Conservation (phyloP, 2,797 vertebrate genomes). For the Ctenopoma kingsleyae region DNA sequence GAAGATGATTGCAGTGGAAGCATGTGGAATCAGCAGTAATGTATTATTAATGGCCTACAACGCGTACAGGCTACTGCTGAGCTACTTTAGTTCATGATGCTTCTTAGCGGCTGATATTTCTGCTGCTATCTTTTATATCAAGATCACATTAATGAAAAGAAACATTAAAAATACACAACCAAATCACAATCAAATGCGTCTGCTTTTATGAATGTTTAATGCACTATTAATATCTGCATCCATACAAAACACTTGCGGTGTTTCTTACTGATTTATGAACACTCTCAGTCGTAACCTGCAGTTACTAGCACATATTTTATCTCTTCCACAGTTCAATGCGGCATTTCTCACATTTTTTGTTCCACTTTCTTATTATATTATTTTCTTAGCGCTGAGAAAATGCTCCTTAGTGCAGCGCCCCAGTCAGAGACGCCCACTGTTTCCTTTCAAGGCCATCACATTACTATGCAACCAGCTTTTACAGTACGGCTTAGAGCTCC, state of each 20-base stretch:
- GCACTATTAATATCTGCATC: slow-evolving; percentile 36
- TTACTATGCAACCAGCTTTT: slow-evolving; percentile 69
- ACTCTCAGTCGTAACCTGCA: slow-evolving; percentile 1
- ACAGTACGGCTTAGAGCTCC: slow-evolving; percentile 65
- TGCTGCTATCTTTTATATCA: slow-evolving; percentile 24
- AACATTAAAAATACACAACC: slow-evolving; percentile 29
- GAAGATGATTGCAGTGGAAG: slow-evolving; percentile 60
- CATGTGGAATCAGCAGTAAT: slow-evolving; percentile 70
- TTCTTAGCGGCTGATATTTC: slow-evolving; percentile 19
- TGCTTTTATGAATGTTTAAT: slow-evolving; percentile 16
- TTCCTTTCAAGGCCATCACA: slow-evolving; percentile 52
- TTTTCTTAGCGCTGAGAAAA: slow-evolving; percentile 4
- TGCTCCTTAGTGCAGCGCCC: slow-evolving; percentile 5
- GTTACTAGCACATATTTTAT: slow-evolving; percentile 30
- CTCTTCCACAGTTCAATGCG: slow-evolving; percentile 1
- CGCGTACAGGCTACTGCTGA: slow-evolving; percentile 33
- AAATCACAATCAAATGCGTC: slow-evolving; percentile 15
- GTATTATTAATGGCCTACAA: slow-evolving; percentile 67
- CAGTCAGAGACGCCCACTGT: slow-evolving; percentile 46
- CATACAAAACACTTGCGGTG: slow-evolving; percentile 11
- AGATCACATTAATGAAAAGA: slow-evolving; percentile 43
- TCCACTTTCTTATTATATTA: not conserved
- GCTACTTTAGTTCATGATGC: slow-evolving; percentile 46
- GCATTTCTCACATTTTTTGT: slow-evolving; percentile 33
- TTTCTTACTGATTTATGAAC: slow-evolving; percentile 51